Evolutionary conservation across 2,797 vertebrate species (phyloP).

Genomic region (Danio kyathit): DNA sequence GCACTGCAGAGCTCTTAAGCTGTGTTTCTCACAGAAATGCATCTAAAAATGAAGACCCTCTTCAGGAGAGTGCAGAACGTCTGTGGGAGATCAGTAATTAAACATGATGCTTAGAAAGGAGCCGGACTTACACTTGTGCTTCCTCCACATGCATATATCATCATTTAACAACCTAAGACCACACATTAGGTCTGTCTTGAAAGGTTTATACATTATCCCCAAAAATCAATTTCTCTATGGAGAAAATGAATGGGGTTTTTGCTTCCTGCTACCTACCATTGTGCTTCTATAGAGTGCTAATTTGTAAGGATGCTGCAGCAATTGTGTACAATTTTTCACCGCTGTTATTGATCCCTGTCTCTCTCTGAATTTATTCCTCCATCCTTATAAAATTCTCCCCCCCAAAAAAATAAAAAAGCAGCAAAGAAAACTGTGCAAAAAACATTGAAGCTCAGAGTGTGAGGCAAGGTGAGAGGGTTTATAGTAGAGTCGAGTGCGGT

Average conservation of each 20-base stretch:
- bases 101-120: not conserved
- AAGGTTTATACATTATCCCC: constrained; percentile 13
- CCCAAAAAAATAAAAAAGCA: not conserved
- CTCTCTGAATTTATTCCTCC: not conserved
- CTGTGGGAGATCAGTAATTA: not conserved
- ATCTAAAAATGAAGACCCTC: not conserved
- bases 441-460: constrained; percentile 18
- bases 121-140: not conserved
- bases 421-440: constrained; percentile 8
- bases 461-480: constrained; percentile 16
- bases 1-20: not conserved
- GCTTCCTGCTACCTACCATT: not conserved
- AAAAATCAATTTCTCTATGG: constrained; percentile 30
- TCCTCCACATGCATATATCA: constrained; percentile 16
- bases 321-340: constrained; percentile 2
- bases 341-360: not conserved
- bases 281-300: not conserved
- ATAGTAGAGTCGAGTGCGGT: not conserved
- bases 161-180: constrained; percentile 20
- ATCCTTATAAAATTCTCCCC: constrained; percentile 4
- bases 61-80: constrained; percentile 1
- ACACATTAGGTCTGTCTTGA: constrained; percentile 16
- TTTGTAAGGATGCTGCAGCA: constrained; percentile 32
- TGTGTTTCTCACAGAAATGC: not conserved
- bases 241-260: constrained; percentile 25